Conservation (phyloP, 2,113 vertebrate genomes). For the Mormyrus lacerda region DNA sequence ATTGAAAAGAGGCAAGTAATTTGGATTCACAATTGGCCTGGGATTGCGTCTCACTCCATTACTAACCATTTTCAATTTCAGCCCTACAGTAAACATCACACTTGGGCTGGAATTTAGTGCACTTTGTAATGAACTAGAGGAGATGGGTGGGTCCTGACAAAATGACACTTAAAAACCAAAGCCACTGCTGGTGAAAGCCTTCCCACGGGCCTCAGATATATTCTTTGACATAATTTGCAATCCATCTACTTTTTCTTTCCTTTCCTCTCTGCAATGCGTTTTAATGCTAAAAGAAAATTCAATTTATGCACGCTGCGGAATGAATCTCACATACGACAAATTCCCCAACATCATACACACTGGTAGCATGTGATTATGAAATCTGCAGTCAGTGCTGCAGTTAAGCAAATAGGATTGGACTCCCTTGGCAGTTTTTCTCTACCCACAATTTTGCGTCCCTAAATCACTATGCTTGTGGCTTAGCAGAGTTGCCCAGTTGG, state of each 20-base stretch:
- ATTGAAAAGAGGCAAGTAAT: slow-evolving; percentile 99
- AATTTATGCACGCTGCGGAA: neutral
- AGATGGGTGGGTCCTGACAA: slow-evolving; percentile 93
- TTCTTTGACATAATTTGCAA: slow-evolving; percentile 76
- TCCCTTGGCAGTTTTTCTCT: neutral
- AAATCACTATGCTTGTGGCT: neutral
- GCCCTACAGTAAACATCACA: slow-evolving; percentile 99
- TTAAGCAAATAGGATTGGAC: slow-evolving; percentile 2
- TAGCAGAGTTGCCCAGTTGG: neutral
- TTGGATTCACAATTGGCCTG: slow-evolving; percentile 99
- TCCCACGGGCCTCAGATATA: slow-evolving; percentile 82
- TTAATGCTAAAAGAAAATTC: neutral
- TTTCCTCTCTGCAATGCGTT: slow-evolving; percentile 22
- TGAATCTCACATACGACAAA: neutral
- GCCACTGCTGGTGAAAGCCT: slow-evolving; percentile 80
- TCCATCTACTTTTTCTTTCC: slow-evolving; percentile 65
- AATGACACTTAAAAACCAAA: slow-evolving; percentile 88
- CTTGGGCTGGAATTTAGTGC: slow-evolving; percentile 98
- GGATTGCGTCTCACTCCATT: slow-evolving; percentile 98
- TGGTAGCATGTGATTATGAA: neutral
- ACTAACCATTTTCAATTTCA: slow-evolving; percentile 99
- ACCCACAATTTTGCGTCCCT: neutral
- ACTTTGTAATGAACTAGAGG: slow-evolving; percentile 97
- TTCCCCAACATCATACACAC: neutral
- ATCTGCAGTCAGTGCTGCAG: neutral